Percentiles rank a stretch among this genome's conserved stretches.
phyloP scores from a whole-genome alignment of 2,888 invertebrate genomes.

The Noctua janthe region DNA sequence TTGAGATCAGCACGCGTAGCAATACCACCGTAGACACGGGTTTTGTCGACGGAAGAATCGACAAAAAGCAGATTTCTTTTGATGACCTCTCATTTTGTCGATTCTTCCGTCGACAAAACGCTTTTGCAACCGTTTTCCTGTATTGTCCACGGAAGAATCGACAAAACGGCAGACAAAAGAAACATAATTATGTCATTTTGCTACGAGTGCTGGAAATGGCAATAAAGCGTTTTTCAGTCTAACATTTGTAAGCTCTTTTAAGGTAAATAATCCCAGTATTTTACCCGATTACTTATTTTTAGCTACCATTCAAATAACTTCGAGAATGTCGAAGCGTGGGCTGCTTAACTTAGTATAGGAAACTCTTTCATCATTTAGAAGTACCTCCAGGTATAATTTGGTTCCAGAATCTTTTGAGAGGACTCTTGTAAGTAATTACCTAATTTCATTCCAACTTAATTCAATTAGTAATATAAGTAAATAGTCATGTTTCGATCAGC shows the following conservation, averaged over 20 bases:
- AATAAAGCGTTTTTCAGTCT: background rate
- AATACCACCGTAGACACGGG: too few relatives aligned
- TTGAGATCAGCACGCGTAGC: background rate
- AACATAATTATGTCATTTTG: too few relatives aligned
- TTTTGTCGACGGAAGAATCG: too few relatives aligned
- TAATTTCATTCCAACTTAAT: background rate
- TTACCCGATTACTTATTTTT: slow-evolving; percentile 2
- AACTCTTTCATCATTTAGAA: slow-evolving; percentile 17
- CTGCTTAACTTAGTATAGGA: background rate
- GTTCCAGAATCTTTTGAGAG: background rate
- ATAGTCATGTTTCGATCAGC: background rate
- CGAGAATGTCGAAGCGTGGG: background rate
- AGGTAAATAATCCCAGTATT: background rate
- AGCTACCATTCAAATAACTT: slow-evolving; percentile 1
- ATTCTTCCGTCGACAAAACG: too few relatives aligned
- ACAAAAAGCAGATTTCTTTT: too few relatives aligned
- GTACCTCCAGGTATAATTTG: background rate
- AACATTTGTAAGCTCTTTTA: background rate
- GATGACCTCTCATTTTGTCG: too few relatives aligned
- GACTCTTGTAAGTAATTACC: background rate
- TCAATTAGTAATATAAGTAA: background rate
- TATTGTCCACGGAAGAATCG: too few relatives aligned
- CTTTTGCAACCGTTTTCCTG: too few relatives aligned
- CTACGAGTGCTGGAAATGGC: background rate
- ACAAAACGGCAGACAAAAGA: too few relatives aligned